Evolutionary conservation across 1,140 invertebrate species (phyloP), one percentile per base, ranked within the genome.

Genomic region (Antheraea pernyi): DNA sequence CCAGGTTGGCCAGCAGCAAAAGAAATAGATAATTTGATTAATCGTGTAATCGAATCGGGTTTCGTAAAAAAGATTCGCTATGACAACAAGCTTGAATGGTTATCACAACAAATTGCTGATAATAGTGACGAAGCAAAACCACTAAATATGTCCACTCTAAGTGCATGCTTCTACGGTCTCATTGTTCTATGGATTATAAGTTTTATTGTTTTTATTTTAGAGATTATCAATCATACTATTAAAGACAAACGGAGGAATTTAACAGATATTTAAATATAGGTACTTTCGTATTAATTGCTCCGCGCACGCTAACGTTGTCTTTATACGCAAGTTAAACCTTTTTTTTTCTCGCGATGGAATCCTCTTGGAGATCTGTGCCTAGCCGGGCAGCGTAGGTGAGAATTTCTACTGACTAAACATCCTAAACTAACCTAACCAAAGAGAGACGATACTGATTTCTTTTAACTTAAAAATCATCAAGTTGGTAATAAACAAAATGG

Each of bases 91-190:
- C 7, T 61, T 7, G 46, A 64, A 19, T 58, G 64, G 68, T 30
- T 67, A 65, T 10, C 16, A 63, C 42, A 19, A 42, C 19, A 65
- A 68, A 6, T 60, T 63, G 2, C 19, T 19, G 19, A 37, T 42
- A 19, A 18, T 7, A n/a, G 66, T 36, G 16, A 65, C 16, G 22
- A 39, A 62, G 59, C 2, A 0, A 69, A 69, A 22, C 69, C 80
- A 18, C 63, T 83, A n/a, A 73, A 66, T 30, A 62, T 86, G 19
- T 42, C 67, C 6, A 75, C 61, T 58, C 18, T 85, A 5, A 72
- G 72, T 19, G 76, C 83, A 3, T 83, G 76, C 68, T 88, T 86
- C 58, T 80, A 82, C 64, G 80, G 76, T 61, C 68, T 88, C n/a
- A 37, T 73, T 8, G 19, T 77, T 8, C 72, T 82, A 67, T 79